Conservation (phyloP, 2,113 vertebrate genomes). For the Synchiropus splendidus region DNA sequence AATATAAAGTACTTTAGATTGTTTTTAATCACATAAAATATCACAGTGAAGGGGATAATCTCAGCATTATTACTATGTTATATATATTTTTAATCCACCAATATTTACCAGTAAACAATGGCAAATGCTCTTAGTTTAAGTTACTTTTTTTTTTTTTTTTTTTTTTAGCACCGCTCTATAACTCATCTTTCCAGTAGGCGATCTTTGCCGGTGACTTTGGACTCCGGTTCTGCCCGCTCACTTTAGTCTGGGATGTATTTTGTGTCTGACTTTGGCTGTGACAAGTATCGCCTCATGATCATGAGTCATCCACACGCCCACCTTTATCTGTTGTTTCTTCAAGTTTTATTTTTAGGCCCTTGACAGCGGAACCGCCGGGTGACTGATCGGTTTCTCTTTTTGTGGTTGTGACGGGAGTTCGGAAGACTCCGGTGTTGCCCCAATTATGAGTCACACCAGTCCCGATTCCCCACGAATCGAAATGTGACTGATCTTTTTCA, state of each 20-base stretch:
- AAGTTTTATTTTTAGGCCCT: constrained; percentile 39
- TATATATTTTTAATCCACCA: too few relatives aligned
- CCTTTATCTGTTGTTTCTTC: constrained; percentile 20
- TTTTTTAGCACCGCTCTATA: not conserved
- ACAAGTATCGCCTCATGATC: constrained; percentile 21
- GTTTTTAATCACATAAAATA: too few relatives aligned
- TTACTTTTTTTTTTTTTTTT: not conserved
- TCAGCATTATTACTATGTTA: too few relatives aligned
- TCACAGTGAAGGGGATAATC: too few relatives aligned
- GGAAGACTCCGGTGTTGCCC: too few relatives aligned
- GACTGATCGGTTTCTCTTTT: too few relatives aligned
- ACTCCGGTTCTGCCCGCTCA: not conserved
- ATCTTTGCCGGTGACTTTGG: constrained; percentile 29
- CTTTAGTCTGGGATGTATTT: not conserved
- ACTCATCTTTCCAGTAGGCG: constrained; percentile 11
- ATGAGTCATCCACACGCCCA: constrained; percentile 41
- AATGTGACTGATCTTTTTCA: too few relatives aligned
- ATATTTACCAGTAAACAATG: not conserved
- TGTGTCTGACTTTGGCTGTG: constrained; percentile 5
- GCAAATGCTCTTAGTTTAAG: not conserved
- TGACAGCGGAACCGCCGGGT: too few relatives aligned
- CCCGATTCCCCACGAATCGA: too few relatives aligned
- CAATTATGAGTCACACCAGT: too few relatives aligned
- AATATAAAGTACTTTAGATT: too few relatives aligned
- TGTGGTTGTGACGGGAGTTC: too few relatives aligned